Conservation (phyloP, 1,140 invertebrate genomes). For the Trichomalopsis sarcophagae region DNA sequence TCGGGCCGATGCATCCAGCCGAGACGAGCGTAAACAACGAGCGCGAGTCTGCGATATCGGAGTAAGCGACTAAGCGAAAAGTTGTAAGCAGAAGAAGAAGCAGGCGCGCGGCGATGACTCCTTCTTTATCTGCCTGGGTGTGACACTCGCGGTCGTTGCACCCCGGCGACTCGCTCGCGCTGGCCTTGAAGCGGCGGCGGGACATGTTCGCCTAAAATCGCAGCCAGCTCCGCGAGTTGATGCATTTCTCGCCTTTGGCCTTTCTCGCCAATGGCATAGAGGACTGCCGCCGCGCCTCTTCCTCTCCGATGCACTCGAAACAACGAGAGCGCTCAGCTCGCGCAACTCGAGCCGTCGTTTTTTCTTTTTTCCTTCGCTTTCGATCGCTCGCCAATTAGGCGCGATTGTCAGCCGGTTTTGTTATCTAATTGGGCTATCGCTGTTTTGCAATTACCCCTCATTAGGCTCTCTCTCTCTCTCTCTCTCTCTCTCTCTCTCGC, state of each 20-base stretch:
- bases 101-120: background rate
- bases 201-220: conserved; percentile 25
- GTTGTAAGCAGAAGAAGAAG: background rate
- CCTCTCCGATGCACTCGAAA: background rate
- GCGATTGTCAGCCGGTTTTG: background rate
- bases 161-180: background rate
- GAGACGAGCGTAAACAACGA: no score
- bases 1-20: no score
- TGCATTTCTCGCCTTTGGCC: no score
- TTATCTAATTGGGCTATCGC: background rate
- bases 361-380: background rate
- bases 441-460: background rate
- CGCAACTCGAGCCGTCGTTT: background rate
- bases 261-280: no score
- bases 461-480: background rate
- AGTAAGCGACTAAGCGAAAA: no score
- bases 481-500: no score
- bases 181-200: conserved; percentile 27
- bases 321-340: background rate
- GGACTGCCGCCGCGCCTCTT: no score
- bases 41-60: no score
- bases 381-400: background rate
- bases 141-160: conserved; percentile 41
- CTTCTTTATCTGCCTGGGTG: conserved; percentile 34
- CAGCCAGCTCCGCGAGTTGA: background rate